A percentile compares a stretch with the other conserved stretches of the same genome.
Evolutionary conservation across 53 echinoderm and acorn worm genomes (phyloP).

Genomic region (Henricia sp.): DNA sequence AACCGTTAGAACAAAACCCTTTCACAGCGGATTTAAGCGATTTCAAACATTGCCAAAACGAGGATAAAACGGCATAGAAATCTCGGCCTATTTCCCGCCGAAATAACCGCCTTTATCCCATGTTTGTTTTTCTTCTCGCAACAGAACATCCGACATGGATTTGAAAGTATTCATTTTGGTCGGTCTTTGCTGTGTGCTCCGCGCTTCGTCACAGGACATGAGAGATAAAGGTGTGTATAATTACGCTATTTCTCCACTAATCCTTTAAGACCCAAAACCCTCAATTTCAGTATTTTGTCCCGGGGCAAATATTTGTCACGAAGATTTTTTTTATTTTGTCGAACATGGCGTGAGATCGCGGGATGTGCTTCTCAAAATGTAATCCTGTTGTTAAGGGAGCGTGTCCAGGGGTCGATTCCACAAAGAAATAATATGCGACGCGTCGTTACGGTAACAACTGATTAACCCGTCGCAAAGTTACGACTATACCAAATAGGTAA

Average conservation of each 20-base stretch:
- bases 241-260: not conserved
- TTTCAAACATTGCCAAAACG: not conserved
- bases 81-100: not conserved
- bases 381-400: no score
- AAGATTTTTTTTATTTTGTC: no score
- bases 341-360: no score
- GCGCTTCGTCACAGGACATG: slow-evolving; percentile 15
- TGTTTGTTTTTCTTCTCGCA: slow-evolving; percentile 12
- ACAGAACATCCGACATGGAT: slow-evolving; percentile 29
- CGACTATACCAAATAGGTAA: no score
- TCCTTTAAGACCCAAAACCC: not conserved
- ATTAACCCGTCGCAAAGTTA: no score
- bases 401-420: no score
- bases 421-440: no score
- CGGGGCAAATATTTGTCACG: not conserved
- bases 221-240: slow-evolving; percentile 40
- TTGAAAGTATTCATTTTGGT: slow-evolving; percentile 48
- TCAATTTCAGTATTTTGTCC: not conserved
- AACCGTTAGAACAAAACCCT: no score
- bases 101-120: not conserved
- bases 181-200: slow-evolving; percentile 41
- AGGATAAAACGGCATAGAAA: no score
- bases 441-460: no score
- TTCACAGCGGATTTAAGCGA: not conserved
- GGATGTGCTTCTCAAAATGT: no score